Evolutionary conservation across 2,888 invertebrate species (phyloP), one percentile per base, ranked within the genome.

Genomic region (Cryptocheilus praepositus): DNA sequence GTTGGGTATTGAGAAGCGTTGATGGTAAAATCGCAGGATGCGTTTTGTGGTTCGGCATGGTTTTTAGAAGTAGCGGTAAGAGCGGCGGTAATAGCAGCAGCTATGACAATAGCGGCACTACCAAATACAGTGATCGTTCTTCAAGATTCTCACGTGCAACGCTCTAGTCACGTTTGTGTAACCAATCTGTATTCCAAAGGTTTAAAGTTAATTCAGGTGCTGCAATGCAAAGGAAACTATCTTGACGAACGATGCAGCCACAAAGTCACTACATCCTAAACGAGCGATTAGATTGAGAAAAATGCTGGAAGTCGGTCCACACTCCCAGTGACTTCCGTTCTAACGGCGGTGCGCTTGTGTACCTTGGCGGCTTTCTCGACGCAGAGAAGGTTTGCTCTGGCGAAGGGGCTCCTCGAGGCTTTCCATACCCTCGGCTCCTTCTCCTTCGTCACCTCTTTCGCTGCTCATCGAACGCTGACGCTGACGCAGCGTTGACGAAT

Each of bases 341-440:
- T 79, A 75, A 80, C 70, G 66, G 64, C 69, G 73, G 78, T 77
- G 74, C 77, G 76, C 77, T 81, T 80, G 64, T 80, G 86, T 92
- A 93, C 93, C 93, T 92, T 91, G 92, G 87, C 92, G 92, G 87
- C 91, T 92, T 86, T 92, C 92, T 87, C 91, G 91, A 86, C 92
- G 90, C 86, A 85, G 81, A 79, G 86, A 86, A 81, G 87, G 86
- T 76, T 86, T 87, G 84, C 83, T 85, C 80, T 86, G 87, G 77
- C 87, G 86, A 82, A 93, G 90, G 77, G 93, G 93, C 89, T 93
- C 93, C 88, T 93, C 93, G 86, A 93, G 90, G 82, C 92, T 92
- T 83, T 89, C 90, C 86, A 86, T 84, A 77, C 87, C 87, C 76
- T 87, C 86, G 79, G 79, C 81, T 77, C 84, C 84, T 71, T 87